phyloP scores from a whole-genome alignment of 1,140 invertebrate genomes.

The Centruroides sculpturatus region DNA sequence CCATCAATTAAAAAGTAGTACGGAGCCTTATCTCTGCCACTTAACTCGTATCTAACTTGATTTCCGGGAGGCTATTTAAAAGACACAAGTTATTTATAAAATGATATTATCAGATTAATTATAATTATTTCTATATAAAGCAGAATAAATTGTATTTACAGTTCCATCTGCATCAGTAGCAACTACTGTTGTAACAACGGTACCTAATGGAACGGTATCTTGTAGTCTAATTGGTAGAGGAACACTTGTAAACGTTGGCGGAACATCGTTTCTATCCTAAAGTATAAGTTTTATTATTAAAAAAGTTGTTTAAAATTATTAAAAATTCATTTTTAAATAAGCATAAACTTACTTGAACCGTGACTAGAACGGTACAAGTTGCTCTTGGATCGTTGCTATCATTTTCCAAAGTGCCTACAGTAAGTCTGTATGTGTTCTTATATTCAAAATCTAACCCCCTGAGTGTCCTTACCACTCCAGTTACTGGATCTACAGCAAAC shows the following conservation, averaged over 20 bases:
- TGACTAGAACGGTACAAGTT: conserved; percentile 55
- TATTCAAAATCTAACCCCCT: conserved; percentile 63
- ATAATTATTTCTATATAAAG: too few species aligned
- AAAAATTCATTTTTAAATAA: neutral
- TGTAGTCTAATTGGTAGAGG: conserved; percentile 64
- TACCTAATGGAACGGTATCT: conserved; percentile 64
- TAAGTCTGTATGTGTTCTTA: conserved; percentile 51
- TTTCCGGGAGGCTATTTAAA: conserved; percentile 11
- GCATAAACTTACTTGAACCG: conserved; percentile 39
- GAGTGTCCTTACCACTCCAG: conserved; percentile 56
- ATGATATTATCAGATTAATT: neutral
- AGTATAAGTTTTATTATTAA: conserved; percentile 10
- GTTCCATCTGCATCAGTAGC: conserved; percentile 70
- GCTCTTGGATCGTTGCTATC: conserved; percentile 45
- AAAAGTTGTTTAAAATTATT: neutral
- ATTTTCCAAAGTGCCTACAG: conserved; percentile 69
- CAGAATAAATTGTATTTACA: neutral
- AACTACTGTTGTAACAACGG: conserved; percentile 54
- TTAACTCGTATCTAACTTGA: conserved; percentile 58
- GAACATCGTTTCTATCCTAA: conserved; percentile 26
- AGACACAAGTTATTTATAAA: neutral
- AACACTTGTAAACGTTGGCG: conserved; percentile 63
- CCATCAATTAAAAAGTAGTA: conserved; percentile 77
- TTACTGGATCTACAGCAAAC: conserved; percentile 63
- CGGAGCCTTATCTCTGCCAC: conserved; percentile 55